phyloP scores from a whole-genome alignment of 2,888 invertebrate genomes.

The Balanococcus diminutus region DNA sequence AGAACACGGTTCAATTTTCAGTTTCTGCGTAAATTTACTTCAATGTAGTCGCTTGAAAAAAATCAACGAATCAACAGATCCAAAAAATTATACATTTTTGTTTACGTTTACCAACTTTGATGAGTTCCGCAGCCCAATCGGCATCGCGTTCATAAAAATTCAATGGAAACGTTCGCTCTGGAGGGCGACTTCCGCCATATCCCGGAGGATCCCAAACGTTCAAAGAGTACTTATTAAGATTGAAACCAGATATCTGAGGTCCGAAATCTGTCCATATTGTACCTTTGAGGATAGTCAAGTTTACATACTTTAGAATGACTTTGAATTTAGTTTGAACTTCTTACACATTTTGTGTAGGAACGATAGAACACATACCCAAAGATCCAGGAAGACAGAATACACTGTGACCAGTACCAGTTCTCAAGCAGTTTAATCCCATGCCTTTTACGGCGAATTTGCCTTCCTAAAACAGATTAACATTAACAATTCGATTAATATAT shows the following conservation, averaged over 20 bases:
- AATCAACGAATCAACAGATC: background rate
- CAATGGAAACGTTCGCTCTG: slow-evolving; percentile 71
- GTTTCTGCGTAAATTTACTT: slow-evolving; percentile 61
- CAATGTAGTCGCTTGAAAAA: slow-evolving; percentile 24
- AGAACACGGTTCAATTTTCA: slow-evolving; percentile 74
- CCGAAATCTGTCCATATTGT: slow-evolving; percentile 83
- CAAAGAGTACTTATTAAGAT: slow-evolving; percentile 69
- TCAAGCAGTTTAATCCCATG: slow-evolving; percentile 68
- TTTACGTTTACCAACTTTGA: slow-evolving; percentile 66
- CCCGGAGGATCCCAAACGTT: slow-evolving; percentile 87
- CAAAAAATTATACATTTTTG: background rate
- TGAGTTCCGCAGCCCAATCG: slow-evolving; percentile 70
- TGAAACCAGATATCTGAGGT: slow-evolving; percentile 74
- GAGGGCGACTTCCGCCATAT: slow-evolving; percentile 83
- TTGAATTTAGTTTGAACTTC: background rate
- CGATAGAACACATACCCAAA: slow-evolving; percentile 67
- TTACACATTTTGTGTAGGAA: too few species aligned
- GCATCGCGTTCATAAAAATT: slow-evolving; percentile 81
- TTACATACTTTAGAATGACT: too few species aligned
- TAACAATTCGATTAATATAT: too few species aligned
- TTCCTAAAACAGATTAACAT: too few species aligned
- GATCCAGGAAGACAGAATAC: slow-evolving; percentile 81
- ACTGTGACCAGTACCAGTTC: slow-evolving; percentile 69
- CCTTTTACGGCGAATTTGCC: slow-evolving; percentile 66
- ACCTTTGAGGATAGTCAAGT: slow-evolving; percentile 63